Percentiles rank a stretch among this genome's conserved stretches.
These are phyloP conservation scores for Odontophorus gujanensis DNA, from an alignment of 2,113 vertebrate genomes.

Conservation along the genomic window DNA sequence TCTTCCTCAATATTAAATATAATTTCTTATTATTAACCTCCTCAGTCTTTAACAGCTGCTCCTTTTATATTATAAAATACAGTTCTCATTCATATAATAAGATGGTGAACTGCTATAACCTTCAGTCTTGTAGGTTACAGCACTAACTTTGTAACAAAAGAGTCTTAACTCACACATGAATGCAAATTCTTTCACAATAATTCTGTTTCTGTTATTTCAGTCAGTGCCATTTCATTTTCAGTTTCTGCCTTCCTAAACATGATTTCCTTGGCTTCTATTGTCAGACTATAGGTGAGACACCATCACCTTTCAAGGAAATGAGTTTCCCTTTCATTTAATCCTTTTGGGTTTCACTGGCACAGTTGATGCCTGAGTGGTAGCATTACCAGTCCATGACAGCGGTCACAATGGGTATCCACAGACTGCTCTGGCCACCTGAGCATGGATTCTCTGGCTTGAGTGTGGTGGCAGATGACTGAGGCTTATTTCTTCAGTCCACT, in stretches of 20 bases:
- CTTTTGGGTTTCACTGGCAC: background rate
- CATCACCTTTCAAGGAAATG: background rate
- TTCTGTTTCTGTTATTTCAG: background rate
- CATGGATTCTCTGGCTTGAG: background rate
- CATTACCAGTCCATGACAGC: background rate
- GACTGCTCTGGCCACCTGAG: background rate
- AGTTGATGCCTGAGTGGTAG: background rate
- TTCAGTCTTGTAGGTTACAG: background rate
- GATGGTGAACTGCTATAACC: background rate
- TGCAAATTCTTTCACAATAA: background rate
- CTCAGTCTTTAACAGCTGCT: background rate
- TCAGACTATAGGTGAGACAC: background rate
- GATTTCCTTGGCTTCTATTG: background rate
- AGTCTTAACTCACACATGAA: background rate
- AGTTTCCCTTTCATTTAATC: background rate
- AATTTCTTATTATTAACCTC: background rate
- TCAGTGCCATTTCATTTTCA: background rate
- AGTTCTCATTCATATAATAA: background rate
- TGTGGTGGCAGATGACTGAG: background rate
- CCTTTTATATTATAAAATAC: background rate
- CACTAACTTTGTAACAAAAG: background rate
- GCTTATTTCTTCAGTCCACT: background rate
- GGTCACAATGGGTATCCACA: rapidly evolving
- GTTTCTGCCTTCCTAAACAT: background rate
- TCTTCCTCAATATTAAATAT: background rate